Base-by-base conservation (phyloP, 2,797 vertebrate species). In the Coranthus polyacanthus region DNA sequence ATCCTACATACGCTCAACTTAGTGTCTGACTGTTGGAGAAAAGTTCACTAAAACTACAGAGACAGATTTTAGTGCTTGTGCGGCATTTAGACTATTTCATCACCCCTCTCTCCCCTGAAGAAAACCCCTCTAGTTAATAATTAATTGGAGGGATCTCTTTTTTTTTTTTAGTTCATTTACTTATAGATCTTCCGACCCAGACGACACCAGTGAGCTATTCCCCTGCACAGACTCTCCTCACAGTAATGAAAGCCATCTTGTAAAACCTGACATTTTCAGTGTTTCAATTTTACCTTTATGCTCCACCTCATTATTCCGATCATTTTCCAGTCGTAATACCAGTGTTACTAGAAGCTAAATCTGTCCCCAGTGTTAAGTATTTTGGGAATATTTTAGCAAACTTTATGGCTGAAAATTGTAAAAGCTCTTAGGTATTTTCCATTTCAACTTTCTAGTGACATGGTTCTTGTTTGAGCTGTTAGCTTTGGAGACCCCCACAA, bases 251-350 rank as follows among this genome's bases (percentile, higher is more conserved):
- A 86, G 39, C 42, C 49, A 41, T 71, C 60, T 79, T 79, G 61
- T 84, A 80, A 84, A 82, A 81, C n/a, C 45, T 83, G 65, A 80
- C 77, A 81, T 85, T 84, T 83, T 51, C 57, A 58, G 16, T 62
- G 43, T 72, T 50, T 55, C 42, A 61, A 13, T 69, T 79, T 67
- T 54, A 71, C 49, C 12, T 65, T 65, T 76, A 16, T 57, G 13
- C 58, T 53, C 49, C 59, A 67, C 60, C 53, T 60, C 55, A 26
- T n/a, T 45, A 37, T 59, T 45, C 67, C 49, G 47, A 75, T 68
- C 43, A 13, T 34, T 20, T 64, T 62, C 62, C 42, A 38, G 0
- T 54, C 3, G 18, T 42, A 9, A 22, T 81, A 54, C 55, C 51
- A 53, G 12, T 36, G 42, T 74, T 74, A 53, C 69, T 82, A 62